Percentiles rank a stretch among this genome's conserved stretches.
Conservation (phyloP, 1,140 invertebrate genomes). For the Cherax destructor region DNA sequence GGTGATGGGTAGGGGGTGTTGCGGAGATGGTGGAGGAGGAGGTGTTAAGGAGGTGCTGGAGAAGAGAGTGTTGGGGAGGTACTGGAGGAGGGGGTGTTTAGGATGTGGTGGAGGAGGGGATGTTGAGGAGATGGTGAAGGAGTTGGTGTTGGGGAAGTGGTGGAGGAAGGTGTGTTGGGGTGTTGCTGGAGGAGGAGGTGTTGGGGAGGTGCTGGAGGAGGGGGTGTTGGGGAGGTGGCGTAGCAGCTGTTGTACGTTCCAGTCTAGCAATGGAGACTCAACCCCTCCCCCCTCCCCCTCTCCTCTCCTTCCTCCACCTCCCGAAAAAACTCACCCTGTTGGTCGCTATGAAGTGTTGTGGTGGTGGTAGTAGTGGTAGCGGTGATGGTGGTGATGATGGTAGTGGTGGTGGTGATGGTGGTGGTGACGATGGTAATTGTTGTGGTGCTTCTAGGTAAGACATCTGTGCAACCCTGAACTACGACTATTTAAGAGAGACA, state of each 20-base stretch:
- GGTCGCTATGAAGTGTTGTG: not conserved
- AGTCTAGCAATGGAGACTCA: not conserved
- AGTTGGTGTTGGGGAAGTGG: not conserved
- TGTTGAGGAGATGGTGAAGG: not conserved
- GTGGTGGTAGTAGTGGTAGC: not conserved
- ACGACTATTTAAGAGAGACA: not conserved
- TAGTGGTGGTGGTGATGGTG: not conserved
- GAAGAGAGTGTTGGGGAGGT: not conserved
- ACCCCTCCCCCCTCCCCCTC: no score
- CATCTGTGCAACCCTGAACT: no score
- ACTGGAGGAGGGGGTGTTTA: not conserved
- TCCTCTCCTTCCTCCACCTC: not conserved
- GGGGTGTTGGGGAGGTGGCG: not conserved
- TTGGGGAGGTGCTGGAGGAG: not conserved
- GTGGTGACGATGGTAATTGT: no score
- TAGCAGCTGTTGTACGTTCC: not conserved
- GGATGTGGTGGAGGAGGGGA: not conserved
- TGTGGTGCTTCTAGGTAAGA: no score
- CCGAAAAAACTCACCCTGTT: not conserved
- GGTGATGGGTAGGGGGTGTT: not conserved
- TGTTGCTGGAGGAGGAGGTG: not conserved
- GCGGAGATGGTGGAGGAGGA: not conserved
- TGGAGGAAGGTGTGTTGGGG: no score
- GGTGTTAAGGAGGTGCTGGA: not conserved
- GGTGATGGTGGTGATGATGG: not conserved